phyloP scores from a whole-genome alignment of 2,888 invertebrate genomes.

The Protophormia terraenovae region DNA sequence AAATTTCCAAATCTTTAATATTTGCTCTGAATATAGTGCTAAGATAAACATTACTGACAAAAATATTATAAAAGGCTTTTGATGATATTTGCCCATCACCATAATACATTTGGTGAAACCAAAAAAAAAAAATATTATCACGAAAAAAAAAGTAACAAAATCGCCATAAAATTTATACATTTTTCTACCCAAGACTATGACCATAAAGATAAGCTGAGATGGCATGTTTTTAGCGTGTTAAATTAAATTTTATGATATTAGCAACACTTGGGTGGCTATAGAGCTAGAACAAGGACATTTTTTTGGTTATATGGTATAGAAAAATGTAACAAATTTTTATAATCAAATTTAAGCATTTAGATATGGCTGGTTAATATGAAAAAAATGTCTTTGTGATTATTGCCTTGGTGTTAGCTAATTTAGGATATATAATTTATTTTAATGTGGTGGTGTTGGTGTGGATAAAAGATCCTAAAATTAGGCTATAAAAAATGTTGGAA shows the following conservation, averaged over 20 bases:
- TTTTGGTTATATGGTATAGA: neutral
- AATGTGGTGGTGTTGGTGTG: neutral
- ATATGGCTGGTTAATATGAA: slow-evolving; percentile 17
- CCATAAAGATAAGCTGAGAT: slow-evolving; percentile 61
- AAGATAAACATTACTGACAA: slow-evolving; percentile 50
- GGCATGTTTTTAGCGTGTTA: slow-evolving; percentile 65
- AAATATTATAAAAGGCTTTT: neutral
- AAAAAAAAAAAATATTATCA: neutral
- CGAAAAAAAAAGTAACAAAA: neutral
- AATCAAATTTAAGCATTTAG: slow-evolving; percentile 60
- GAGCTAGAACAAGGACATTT: neutral
- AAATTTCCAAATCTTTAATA: neutral
- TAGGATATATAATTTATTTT: too few relatives aligned
- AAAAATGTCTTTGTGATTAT: neutral
- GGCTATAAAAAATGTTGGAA: neutral
- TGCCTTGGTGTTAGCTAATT: neutral
- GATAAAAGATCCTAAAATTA: neutral
- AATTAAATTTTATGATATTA: slow-evolving; percentile 64
- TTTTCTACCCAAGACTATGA: neutral
- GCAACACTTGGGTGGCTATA: slow-evolving; percentile 7
- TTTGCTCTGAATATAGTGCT: slow-evolving; percentile 4
- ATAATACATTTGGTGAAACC: neutral
- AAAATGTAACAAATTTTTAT: slow-evolving; percentile 55
- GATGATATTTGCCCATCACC: slow-evolving; percentile 9
- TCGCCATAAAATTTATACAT: slow-evolving; percentile 29